Base-by-base conservation (phyloP, 2,113 vertebrate genomes). In the Rattus rattus region DNA sequence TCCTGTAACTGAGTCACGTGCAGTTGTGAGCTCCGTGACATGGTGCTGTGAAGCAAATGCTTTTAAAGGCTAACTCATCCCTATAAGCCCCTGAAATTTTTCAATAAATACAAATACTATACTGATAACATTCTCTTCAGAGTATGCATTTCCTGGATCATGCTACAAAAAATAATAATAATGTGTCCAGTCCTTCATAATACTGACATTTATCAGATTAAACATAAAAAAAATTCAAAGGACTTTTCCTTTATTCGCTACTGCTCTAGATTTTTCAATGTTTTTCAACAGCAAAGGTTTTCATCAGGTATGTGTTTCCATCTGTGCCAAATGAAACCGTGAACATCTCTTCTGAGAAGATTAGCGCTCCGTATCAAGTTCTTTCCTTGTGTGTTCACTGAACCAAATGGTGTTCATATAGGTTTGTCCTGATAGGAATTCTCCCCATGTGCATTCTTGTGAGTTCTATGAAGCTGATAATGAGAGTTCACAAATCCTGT, bases 181-280 rank as follows among this genome's bases (percentile, higher is more conserved):
- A 17, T 65, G 26, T 26, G 65, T 54, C 20, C 85, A 86, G 63
- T 86, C 67, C 65, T 54, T 70, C 65, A 70, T 88, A 88, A 70
- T 70, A 70, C 65, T 88, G 65, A 70, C 49, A 88, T n/a, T 54
- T n/a, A 88, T 88, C 43, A 70, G 63, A 88, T 86, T 67, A 86
- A 49, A 69, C 26, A 86, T 69, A 43, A 67, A 86, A 65, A 65
- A 20, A 67, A 33, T 67, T 86, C 84, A 52, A 86, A 49, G 63
- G 43, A 69, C 63, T 69, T 86, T 85, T 30, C 81, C 81, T 84
- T 43, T 47, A 87, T 36, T 69, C 1, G 2, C 39, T 87, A 52
- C 28, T 26, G 33, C 47, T 88, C 65, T 54, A 70, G 11, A 70
- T 20, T 70, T 88, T n/a, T 33, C 33, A 56, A 36, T n/a, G 47